A percentile compares a stretch with the other conserved stretches of the same genome.
Conservation (phyloP, 1,140 invertebrate species). For the Trichonephila inaurata region DNA sequence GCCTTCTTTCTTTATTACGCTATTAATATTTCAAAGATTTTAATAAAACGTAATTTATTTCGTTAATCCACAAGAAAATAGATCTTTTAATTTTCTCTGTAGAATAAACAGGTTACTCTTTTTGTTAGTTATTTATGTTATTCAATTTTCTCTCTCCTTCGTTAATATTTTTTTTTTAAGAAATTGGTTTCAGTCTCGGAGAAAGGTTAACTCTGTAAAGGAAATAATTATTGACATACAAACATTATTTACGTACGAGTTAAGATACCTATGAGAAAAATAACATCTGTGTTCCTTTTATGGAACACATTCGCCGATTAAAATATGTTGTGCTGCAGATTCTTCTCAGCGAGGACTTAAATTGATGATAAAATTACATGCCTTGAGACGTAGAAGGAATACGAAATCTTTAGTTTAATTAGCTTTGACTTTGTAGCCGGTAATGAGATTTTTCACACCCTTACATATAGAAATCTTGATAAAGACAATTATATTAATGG, state of each 20-base stretch:
- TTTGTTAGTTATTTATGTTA: background rate
- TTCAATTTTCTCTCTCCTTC: background rate
- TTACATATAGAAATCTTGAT: background rate
- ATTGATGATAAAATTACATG: background rate
- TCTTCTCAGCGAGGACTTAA: background rate
- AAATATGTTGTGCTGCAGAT: background rate
- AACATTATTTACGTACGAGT: slow-evolving; percentile 29
- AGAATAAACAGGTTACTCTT: background rate
- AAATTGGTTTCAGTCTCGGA: background rate
- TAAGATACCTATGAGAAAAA: slow-evolving; percentile 26
- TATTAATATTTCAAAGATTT: background rate
- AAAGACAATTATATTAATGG: background rate
- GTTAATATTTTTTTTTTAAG: background rate
- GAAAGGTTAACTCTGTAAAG: background rate
- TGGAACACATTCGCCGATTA: background rate
- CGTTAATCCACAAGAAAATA: background rate
- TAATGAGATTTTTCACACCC: background rate
- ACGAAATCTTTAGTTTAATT: background rate
- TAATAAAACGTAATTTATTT: background rate
- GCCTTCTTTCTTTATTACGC: too few relatives aligned
- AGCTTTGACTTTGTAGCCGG: background rate
- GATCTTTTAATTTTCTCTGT: background rate
- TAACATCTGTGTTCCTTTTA: background rate
- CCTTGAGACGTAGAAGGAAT: background rate
- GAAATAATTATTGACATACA: slow-evolving; percentile 8